phyloP scores from a whole-genome alignment of 2,888 invertebrate genomes.

The Netelia fuscicornis region DNA sequence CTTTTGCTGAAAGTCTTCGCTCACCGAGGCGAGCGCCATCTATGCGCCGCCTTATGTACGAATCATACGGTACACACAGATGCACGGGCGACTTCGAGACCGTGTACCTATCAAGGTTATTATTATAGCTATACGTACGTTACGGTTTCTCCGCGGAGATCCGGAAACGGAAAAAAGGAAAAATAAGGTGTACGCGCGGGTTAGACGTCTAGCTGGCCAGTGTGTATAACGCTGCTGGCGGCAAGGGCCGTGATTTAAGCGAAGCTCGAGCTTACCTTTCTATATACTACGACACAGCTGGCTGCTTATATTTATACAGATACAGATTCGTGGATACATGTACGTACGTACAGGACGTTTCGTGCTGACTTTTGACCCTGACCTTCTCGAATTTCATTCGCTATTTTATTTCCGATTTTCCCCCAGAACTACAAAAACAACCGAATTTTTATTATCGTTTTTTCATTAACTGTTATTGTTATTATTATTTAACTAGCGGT shows the following conservation, averaged over 20 bases:
- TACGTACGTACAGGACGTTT: background rate
- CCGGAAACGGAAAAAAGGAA: conserved; percentile 58
- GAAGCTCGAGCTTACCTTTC: conserved; percentile 55
- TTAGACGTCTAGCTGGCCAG: conserved; percentile 49
- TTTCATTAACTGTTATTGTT: background rate
- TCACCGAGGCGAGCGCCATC: conserved; percentile 31
- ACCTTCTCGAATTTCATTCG: background rate
- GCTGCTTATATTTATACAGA: conserved; percentile 36
- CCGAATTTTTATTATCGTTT: background rate
- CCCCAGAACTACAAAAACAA: too few relatives aligned
- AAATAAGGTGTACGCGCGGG: conserved; percentile 38
- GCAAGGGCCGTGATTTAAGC: conserved; percentile 63
- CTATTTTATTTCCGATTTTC: too few relatives aligned
- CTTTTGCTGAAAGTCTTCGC: conserved; percentile 56
- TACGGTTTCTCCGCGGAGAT: conserved; percentile 35
- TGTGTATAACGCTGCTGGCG: conserved; percentile 48
- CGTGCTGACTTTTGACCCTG: background rate
- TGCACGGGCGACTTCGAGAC: background rate
- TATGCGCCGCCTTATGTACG: conserved; percentile 7
- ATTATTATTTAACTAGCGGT: background rate
- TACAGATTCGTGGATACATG: conserved; percentile 7
- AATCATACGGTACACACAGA: background rate
- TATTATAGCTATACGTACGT: background rate
- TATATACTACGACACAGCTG: conserved; percentile 46
- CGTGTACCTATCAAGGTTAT: background rate